A percentile compares a stretch with the other conserved stretches of the same genome.
Conservation (phyloP, 2,888 invertebrate species). For the Catocala nupta region DNA sequence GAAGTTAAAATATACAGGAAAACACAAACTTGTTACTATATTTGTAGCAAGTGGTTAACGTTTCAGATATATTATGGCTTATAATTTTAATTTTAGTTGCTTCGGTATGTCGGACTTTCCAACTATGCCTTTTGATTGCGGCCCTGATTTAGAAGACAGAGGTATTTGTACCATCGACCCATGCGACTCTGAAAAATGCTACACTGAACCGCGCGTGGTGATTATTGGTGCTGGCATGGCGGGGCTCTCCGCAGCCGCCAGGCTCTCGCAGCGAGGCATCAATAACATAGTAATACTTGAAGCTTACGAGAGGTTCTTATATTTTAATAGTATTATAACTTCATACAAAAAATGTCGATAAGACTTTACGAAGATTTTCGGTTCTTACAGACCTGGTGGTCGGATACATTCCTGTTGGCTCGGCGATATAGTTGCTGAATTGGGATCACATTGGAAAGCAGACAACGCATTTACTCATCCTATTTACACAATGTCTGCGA, state of each 20-base stretch:
- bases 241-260: constrained; percentile 92
- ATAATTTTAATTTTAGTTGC: too few species aligned
- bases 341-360: not conserved
- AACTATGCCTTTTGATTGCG: constrained; percentile 62
- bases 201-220: constrained; percentile 89
- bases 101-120: constrained; percentile 37
- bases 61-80: too few species aligned
- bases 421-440: constrained; percentile 92
- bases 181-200: constrained; percentile 68
- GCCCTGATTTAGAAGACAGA: constrained; percentile 70
- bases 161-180: constrained; percentile 71
- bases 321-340: not conserved
- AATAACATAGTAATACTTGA: constrained; percentile 91
- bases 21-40: too few species aligned
- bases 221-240: constrained; percentile 94
- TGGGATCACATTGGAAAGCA: constrained; percentile 91
- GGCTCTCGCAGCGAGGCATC: constrained; percentile 90
- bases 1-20: too few species aligned
- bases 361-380: not conserved
- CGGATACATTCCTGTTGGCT: constrained; percentile 92
- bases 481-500: constrained; percentile 88
- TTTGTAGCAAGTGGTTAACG: too few species aligned
- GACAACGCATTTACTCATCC: constrained; percentile 83
- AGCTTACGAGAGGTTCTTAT: constrained; percentile 90
- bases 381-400: constrained; percentile 90